These are phyloP conservation scores for Hippocampus barbouri DNA, from an alignment of 2,113 vertebrate species.

Conservation along the genomic window DNA sequence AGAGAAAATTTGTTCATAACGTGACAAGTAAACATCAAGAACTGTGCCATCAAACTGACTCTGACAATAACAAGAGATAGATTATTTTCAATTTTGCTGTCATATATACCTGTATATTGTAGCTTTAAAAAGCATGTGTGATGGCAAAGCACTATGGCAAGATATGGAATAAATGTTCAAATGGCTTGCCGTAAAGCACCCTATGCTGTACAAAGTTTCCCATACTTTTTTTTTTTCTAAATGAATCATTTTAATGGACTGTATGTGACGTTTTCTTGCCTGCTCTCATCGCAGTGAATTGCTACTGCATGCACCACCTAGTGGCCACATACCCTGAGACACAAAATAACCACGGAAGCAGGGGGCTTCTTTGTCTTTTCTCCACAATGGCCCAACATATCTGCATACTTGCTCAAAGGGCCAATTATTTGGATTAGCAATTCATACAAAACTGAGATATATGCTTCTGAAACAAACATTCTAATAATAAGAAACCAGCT, in stretches of 20 bases:
- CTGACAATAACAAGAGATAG: background rate
- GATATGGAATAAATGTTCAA: no score
- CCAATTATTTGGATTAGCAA: background rate
- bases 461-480: background rate
- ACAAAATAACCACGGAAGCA: background rate
- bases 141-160: background rate
- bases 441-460: background rate
- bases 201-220: background rate
- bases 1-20: constrained; percentile 17
- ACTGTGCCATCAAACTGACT: background rate
- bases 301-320: constrained; percentile 49
- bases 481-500: background rate
- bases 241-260: background rate
- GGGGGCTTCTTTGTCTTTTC: background rate
- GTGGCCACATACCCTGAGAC: constrained; percentile 44
- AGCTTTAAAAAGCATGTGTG: background rate
- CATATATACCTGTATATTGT: background rate
- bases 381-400: background rate
- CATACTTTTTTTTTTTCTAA: background rate
- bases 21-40: background rate
- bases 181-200: background rate
- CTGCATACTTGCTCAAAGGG: background rate
- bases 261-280: background rate
- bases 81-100: background rate
- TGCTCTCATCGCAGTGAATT: background rate